Evolutionary conservation across 2,113 vertebrate genomes (phyloP).

Genomic region (Collichthys lucidus): DNA sequence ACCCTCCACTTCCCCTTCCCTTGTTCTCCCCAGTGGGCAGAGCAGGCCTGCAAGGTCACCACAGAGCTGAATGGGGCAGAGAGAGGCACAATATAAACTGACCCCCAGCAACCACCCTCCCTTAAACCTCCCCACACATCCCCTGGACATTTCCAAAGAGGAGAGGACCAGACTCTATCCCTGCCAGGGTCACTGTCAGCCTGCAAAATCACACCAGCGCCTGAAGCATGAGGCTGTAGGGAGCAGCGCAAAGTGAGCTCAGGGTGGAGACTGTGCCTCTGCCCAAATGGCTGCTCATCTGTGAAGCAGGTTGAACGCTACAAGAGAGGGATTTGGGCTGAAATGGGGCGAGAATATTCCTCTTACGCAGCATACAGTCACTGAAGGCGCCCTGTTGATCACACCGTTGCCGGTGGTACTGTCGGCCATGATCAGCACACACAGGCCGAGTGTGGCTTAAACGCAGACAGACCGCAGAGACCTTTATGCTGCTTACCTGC

Average conservation of each 20-base stretch:
- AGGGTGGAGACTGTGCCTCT: constrained; percentile 28
- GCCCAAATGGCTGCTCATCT: constrained; percentile 41
- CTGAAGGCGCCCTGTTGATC: constrained; percentile 62
- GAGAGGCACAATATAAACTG: constrained; percentile 80
- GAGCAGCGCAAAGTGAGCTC: constrained; percentile 27
- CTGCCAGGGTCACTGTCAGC: constrained; percentile 81
- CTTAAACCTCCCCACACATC: constrained; percentile 42
- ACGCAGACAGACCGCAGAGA: constrained; percentile 71
- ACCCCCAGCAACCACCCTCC: constrained; percentile 60
- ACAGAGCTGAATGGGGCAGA: constrained; percentile 65
- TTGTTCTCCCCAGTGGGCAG: constrained; percentile 85
- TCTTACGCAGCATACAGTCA: constrained; percentile 57
- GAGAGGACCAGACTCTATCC: constrained; percentile 53
- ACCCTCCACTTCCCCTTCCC: constrained; percentile 85
- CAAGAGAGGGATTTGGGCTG: constrained; percentile 31
- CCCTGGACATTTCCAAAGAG: constrained; percentile 61
- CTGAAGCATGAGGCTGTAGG: constrained; percentile 47
- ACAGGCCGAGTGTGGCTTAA: constrained; percentile 34
- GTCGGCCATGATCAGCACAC: constrained; percentile 74
- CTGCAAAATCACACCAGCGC: constrained; percentile 78
- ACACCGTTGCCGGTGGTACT: constrained; percentile 62
- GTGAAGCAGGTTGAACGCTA: constrained; percentile 39
- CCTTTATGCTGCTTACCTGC: constrained; percentile 74
- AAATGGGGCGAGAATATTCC: constrained; percentile 59
- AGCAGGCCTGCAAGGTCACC: constrained; percentile 81